Conservation (phyloP, 2,113 vertebrate genomes). For the Pycnonotus jocosus region DNA sequence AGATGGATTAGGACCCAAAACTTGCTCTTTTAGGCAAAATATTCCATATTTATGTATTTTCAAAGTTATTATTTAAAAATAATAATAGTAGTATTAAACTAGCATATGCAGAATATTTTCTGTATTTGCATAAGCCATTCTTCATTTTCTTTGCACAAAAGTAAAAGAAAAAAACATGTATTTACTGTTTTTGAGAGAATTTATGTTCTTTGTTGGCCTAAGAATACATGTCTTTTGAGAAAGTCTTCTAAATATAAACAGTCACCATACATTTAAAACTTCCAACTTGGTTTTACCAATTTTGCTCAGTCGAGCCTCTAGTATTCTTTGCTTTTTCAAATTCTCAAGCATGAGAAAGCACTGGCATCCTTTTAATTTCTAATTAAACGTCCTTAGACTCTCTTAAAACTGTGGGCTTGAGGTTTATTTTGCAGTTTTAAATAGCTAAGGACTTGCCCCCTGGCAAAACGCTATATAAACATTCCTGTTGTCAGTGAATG, state of each 20-base stretch:
- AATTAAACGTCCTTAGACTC: background rate
- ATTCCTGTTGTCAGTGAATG: background rate
- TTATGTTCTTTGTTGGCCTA: background rate
- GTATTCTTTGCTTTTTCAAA: background rate
- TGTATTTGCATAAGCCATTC: background rate
- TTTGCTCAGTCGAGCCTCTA: background rate
- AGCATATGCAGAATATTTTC: background rate
- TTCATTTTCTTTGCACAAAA: background rate
- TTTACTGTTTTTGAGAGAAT: background rate
- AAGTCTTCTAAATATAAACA: background rate
- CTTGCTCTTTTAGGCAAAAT: background rate
- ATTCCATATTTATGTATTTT: background rate
- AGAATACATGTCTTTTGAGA: background rate
- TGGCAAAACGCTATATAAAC: background rate
- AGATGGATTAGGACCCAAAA: background rate
- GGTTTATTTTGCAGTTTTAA: background rate
- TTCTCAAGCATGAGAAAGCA: background rate
- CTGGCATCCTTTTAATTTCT: background rate
- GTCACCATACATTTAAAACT: background rate
- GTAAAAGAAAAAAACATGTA: background rate
- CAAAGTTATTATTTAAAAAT: background rate
- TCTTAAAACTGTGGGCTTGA: background rate
- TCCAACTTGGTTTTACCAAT: background rate
- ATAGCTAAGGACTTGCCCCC: background rate
- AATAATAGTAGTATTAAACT: background rate